Evolutionary conservation across 1,140 invertebrate species (phyloP).

Genomic region (Helicoverpa zea): DNA sequence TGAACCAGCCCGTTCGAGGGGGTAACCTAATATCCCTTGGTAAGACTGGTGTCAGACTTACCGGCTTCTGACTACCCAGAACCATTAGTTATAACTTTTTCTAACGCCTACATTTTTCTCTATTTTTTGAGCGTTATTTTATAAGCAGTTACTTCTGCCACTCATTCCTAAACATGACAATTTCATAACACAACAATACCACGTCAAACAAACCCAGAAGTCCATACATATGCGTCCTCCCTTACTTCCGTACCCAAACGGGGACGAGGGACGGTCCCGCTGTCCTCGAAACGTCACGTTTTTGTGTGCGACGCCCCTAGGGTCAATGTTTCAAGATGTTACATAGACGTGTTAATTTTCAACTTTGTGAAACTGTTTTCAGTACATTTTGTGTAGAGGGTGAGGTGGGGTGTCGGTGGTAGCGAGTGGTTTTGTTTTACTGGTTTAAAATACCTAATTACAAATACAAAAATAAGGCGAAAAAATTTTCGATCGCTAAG

Average conservation of each 20-base stretch:
- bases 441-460: no score
- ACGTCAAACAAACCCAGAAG: conserved; percentile 6
- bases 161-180: no score
- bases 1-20: no score
- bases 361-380: conserved; percentile 30
- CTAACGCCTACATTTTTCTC: no score
- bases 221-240: conserved; percentile 5
- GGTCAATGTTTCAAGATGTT: conserved; percentile 19
- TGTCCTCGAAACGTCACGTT: conserved; percentile 19
- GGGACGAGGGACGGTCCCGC: background rate
- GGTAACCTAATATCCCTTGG: no score
- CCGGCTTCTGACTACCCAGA: no score
- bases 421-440: background rate
- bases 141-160: no score
- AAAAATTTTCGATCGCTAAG: no score
- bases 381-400: conserved; percentile 12
- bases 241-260: conserved; percentile 14
- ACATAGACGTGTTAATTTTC: conserved; percentile 40
- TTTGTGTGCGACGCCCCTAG: conserved; percentile 21
- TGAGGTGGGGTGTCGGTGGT: background rate
- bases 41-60: no score
- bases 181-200: background rate
- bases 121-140: no score
- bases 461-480: no score
- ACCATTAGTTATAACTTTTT: no score